These are phyloP conservation scores for Phorcus lineatus DNA, from an alignment of 2,888 invertebrate species.

Conservation along the genomic window DNA sequence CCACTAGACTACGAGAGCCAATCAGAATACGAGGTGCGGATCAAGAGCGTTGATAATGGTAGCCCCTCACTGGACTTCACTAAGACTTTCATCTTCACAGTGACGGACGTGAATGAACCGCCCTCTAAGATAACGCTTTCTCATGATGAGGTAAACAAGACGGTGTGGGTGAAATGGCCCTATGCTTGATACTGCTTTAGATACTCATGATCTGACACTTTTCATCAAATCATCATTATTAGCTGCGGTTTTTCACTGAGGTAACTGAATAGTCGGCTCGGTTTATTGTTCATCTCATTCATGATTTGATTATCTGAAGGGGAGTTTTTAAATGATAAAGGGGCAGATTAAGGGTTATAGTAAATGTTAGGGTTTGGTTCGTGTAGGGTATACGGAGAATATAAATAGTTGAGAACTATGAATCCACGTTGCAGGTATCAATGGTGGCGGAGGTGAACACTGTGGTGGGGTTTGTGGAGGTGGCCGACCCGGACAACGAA, in stretches of 20 bases:
- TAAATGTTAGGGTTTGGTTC: no score
- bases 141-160: slow-evolving; percentile 44
- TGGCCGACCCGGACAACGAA: slow-evolving; percentile 54
- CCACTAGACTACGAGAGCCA: slow-evolving; percentile 48
- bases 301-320: no score
- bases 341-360: no score
- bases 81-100: slow-evolving; percentile 47
- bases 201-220: no score
- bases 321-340: no score
- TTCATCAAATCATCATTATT: no score
- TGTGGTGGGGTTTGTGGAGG: slow-evolving; percentile 44
- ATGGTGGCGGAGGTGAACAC: slow-evolving; percentile 41
- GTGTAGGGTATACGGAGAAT: no score
- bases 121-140: slow-evolving; percentile 46
- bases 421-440: slow-evolving; percentile 36
- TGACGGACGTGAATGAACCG: slow-evolving; percentile 53
- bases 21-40: slow-evolving; percentile 36
- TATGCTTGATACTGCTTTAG: not conserved
- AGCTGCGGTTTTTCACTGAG: no score
- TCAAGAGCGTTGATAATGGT: slow-evolving; percentile 50
- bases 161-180: not conserved
- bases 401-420: no score
- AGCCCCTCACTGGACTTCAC: slow-evolving; percentile 36
- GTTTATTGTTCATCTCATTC: no score
- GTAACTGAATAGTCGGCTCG: no score